These are phyloP conservation scores for Psix sp. DNA, from an alignment of 1,140 invertebrate genomes.

Conservation along the genomic window DNA sequence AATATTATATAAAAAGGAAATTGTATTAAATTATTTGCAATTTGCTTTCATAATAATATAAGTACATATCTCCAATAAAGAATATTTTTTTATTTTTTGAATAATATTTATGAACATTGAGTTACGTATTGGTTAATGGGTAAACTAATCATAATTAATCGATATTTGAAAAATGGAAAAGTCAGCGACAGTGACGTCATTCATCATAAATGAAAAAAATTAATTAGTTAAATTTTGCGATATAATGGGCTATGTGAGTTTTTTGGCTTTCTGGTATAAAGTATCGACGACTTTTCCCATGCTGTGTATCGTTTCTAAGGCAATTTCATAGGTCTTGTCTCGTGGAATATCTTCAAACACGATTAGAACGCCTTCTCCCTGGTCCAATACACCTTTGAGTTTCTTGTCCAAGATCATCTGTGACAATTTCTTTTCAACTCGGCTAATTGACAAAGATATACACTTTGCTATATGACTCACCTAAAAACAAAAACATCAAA, in stretches of 20 bases:
- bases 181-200: constrained; percentile 63
- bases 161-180: constrained; percentile 60
- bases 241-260: constrained; percentile 89
- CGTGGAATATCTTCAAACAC: constrained; percentile 97
- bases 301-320: constrained; percentile 97
- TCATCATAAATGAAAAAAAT: constrained; percentile 69
- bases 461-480: constrained; percentile 88
- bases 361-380: constrained; percentile 97
- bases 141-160: constrained; percentile 58
- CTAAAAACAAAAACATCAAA: constrained; percentile 68
- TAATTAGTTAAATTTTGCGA: constrained; percentile 63
- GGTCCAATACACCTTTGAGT: constrained; percentile 96
- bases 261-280: constrained; percentile 98
- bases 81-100: constrained; percentile 19
- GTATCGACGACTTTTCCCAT: constrained; percentile 99
- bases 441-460: constrained; percentile 91
- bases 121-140: constrained; percentile 43
- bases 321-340: constrained; percentile 98
- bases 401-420: constrained; percentile 99
- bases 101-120: constrained; percentile 39
- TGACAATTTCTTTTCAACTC: constrained; percentile 98
- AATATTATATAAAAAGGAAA: too few relatives aligned
- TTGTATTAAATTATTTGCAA: background rate
- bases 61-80: constrained; percentile 22
- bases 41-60: constrained; percentile 7